phyloP scores from a whole-genome alignment of 2,113 vertebrate species.

The Ovis aries region DNA sequence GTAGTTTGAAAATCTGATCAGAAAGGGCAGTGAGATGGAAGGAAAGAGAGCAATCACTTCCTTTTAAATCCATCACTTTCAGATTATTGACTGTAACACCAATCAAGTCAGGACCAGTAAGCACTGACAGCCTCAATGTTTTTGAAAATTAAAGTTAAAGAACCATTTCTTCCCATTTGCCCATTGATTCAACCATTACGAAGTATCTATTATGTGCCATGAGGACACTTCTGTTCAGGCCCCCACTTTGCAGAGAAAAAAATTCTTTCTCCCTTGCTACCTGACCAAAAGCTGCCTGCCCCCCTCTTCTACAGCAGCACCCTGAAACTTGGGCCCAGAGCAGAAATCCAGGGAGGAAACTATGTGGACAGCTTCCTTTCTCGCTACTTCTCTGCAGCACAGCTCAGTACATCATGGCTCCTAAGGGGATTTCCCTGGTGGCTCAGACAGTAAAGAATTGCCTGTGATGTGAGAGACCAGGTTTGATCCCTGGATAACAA shows the following conservation, averaged over 20 bases:
- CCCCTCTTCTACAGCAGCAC: neutral
- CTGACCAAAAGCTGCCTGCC: neutral
- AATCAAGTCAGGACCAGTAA: neutral
- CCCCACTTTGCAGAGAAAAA: neutral
- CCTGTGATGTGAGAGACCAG: neutral
- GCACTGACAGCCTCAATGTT: neutral
- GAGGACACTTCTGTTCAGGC: neutral
- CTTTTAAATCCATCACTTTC: neutral
- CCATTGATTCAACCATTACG: neutral
- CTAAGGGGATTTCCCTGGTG: neutral
- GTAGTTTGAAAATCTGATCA: neutral
- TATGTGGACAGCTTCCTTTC: neutral
- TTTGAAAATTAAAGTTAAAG: neutral
- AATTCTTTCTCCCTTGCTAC: neutral
- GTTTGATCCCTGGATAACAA: neutral
- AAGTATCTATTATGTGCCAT: neutral
- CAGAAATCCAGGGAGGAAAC: neutral
- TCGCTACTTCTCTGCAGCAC: neutral
- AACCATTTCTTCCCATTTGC: neutral
- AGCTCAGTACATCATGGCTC: neutral
- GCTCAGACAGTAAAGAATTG: neutral
- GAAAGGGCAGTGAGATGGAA: neutral
- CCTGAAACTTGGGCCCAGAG: neutral
- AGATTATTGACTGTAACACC: neutral
- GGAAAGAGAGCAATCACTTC: neutral